Base-by-base conservation (phyloP, 2,113 vertebrate genomes). In the Cyprinodon brontotheroides region DNA sequence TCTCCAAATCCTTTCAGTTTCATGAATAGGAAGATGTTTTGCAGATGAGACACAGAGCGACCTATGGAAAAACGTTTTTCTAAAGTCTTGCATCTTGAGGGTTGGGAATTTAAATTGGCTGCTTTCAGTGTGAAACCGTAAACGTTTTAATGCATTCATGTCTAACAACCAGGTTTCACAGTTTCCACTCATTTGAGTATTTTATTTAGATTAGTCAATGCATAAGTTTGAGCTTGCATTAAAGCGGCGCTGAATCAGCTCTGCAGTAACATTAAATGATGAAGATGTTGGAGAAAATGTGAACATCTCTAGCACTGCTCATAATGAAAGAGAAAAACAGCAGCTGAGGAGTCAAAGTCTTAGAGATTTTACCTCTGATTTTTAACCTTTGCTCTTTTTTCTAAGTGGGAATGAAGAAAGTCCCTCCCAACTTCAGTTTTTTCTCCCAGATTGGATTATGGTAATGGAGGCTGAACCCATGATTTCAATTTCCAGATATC, bases 11-110 rank as follows among this genome's bases (percentile, higher is more conserved):
- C 62, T 87, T 86, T 82, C 69, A 68, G 77, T 75, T 59, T 39
- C 57, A 76, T 89, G 84, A 92, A 91, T 85, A 77, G 89, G 80
- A 75, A 83, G 82, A 82, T 60, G 22, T 72, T 87, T 88, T 84
- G 74, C 86, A 86, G 78, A 80, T 71, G 29, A 77, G n/a, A 63
- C 70, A 47, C 66, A 89, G 87, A 92, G 89, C 90, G 75, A 70
- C 60, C 40, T 1, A 0, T 0, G 53, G 70, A 77, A 66, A 76
- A 89, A 64, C 11, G 47, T 77, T 20, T 66, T 77, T 89, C 84
- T 90, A 91, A 87, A 81, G 75, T 53, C 78, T 79, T 48, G 40
- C 83, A 69, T 90, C 78, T 87, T 75, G 53, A 74, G 82, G 68
- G 61, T 41, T 68, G 66, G 50, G 20, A 10, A 8, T 45, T 45